phyloP scores from a whole-genome alignment of 1,140 invertebrate species.

The Anadara kagoshimensis region DNA sequence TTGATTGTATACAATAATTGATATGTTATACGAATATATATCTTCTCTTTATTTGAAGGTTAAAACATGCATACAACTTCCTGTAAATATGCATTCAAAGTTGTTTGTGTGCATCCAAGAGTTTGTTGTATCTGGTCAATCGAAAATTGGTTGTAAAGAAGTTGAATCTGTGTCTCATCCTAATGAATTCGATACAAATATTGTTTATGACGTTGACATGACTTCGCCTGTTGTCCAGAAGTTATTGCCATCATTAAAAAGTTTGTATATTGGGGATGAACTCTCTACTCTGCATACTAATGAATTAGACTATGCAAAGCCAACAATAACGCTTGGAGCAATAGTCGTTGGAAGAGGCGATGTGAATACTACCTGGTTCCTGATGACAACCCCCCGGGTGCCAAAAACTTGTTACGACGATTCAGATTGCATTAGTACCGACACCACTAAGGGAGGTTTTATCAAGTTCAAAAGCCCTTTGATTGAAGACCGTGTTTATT shows the following conservation, averaged over 20 bases:
- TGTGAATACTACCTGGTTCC: slow-evolving; percentile 31
- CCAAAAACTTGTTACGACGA: slow-evolving; percentile 8
- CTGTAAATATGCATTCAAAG: neutral
- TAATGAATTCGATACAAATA: slow-evolving; percentile 7
- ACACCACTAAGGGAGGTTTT: slow-evolving; percentile 6
- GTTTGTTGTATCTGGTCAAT: slow-evolving; percentile 1
- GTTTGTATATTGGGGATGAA: slow-evolving; percentile 27
- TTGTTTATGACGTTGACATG: slow-evolving; percentile 16
- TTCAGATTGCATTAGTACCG: slow-evolving; percentile 5
- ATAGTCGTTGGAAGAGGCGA: slow-evolving; percentile 9
- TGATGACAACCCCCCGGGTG: slow-evolving; percentile 13
- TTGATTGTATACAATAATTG: too few relatives aligned
- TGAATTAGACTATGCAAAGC: slow-evolving; percentile 35
- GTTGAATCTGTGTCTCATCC: slow-evolving; percentile 10
- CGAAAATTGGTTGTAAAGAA: neutral
- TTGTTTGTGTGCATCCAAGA: slow-evolving; percentile 17
- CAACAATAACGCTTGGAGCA: slow-evolving; percentile 13
- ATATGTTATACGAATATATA: too few relatives aligned
- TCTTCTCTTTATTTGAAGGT: neutral
- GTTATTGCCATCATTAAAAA: slow-evolving; percentile 22
- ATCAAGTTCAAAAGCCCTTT: slow-evolving; percentile 4
- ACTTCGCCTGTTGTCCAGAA: neutral
- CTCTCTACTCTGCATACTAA: slow-evolving; percentile 16
- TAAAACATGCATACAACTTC: neutral
- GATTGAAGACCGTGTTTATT: neutral